phyloP scores from a whole-genome alignment of 2,113 vertebrate genomes.

The Pseudorectes ferrugineus region DNA sequence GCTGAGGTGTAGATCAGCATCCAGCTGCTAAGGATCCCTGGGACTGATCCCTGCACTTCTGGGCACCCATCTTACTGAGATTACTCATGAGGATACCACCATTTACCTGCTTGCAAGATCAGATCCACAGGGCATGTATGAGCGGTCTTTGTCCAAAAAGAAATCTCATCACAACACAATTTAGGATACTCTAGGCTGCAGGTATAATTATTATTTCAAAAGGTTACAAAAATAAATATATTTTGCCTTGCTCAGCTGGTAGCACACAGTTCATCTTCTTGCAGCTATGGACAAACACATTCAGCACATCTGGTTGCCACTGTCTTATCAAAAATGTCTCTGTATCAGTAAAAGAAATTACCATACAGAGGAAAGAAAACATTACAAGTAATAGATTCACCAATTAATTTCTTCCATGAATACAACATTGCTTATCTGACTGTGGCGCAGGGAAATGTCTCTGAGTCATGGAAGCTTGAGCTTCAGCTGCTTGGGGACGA shows the following conservation, averaged over 20 bases:
- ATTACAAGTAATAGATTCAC: not conserved
- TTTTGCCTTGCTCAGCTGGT: not conserved
- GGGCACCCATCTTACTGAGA: not conserved
- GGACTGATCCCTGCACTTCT: not conserved
- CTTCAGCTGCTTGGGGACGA: not conserved
- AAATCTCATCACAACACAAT: not conserved
- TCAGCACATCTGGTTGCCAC: not conserved
- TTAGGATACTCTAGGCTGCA: not conserved
- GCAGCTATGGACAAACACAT: not conserved
- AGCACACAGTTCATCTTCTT: not conserved
- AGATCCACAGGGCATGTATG: not conserved
- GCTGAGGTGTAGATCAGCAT: not conserved
- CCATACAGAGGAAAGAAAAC: not conserved
- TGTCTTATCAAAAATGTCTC: not conserved
- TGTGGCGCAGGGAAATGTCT: not conserved
- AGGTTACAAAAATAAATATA: not conserved
- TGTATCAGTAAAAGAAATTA: not conserved
- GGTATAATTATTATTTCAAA: not conserved
- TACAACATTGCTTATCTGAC: not conserved
- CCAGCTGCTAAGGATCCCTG: not conserved
- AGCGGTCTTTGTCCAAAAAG: not conserved
- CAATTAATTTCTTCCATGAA: not conserved
- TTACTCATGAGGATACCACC: not conserved
- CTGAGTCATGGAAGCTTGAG: not conserved
- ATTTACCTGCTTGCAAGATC: not conserved